Conservation (phyloP, 2,113 vertebrate species). For the Illadopsis cleaveri region DNA sequence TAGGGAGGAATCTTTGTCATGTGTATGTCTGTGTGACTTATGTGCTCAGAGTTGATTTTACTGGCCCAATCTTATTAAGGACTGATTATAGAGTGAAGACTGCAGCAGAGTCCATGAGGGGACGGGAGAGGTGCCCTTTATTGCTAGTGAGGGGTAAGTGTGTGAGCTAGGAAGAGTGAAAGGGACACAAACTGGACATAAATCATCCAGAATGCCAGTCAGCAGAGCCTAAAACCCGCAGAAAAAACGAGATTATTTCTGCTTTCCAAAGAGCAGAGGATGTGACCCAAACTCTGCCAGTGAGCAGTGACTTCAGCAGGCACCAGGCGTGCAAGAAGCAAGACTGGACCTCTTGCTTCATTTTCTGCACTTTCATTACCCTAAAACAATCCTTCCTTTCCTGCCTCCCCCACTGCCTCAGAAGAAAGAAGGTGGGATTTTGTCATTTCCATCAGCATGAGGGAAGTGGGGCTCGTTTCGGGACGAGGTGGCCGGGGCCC, state of each 20-base stretch:
- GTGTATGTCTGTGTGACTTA: slow-evolving; percentile 70
- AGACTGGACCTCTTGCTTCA: neutral
- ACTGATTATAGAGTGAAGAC: slow-evolving; percentile 62
- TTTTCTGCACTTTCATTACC: neutral
- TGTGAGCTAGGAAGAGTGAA: neutral
- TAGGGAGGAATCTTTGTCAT: slow-evolving; percentile 32
- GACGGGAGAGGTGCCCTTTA: slow-evolving; percentile 50
- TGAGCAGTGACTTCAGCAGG: neutral
- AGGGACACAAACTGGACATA: slow-evolving; percentile 8
- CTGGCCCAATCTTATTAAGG: slow-evolving; percentile 69
- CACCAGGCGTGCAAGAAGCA: accelerated
- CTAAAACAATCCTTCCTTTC: neutral
- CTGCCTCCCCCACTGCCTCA: neutral
- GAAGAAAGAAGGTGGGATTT: slow-evolving; percentile 3
- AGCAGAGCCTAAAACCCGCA: neutral
- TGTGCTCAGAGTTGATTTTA: slow-evolving; percentile 58
- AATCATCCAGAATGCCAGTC: slow-evolving; percentile 46
- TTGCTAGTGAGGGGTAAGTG: neutral
- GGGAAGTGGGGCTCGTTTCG: neutral
- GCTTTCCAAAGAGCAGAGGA: neutral
- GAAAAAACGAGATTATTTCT: neutral
- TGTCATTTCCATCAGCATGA: neutral
- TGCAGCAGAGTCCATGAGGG: slow-evolving; percentile 35
- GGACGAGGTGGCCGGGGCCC: neutral
- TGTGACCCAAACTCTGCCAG: neutral